Percentiles rank a stretch among this genome's conserved stretches.
These are phyloP conservation scores for Capitulum mitella DNA, from an alignment of 2,888 invertebrate genomes.

Conservation along the genomic window DNA sequence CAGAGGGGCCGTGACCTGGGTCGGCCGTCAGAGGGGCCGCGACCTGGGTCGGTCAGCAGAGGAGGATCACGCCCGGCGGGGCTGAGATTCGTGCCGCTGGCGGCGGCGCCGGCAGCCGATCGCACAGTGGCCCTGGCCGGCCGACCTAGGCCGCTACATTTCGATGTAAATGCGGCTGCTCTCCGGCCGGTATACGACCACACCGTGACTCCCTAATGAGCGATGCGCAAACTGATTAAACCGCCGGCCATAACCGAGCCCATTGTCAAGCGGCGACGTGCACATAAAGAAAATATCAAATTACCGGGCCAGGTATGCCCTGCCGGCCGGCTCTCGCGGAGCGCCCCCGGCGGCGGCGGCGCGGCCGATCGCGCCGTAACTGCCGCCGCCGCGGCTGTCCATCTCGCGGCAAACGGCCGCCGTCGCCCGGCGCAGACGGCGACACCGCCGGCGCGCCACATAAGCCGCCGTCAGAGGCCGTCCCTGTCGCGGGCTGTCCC, in stretches of 20 bases:
- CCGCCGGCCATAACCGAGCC: background rate
- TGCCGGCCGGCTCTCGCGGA: background rate
- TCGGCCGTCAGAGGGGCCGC: no score
- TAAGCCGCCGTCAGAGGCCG: background rate
- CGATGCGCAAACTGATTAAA: background rate
- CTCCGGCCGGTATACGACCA: background rate
- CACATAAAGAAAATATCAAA: conserved; percentile 18
- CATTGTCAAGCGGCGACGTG: background rate
- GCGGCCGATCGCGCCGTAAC: background rate
- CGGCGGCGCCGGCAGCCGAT: no score
- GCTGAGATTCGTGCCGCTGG: no score
- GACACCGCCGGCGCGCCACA: background rate
- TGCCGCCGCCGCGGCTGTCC: background rate
- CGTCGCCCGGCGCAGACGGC: background rate
- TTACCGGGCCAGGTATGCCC: background rate
- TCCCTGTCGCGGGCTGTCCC: no score
- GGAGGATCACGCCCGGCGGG: no score
- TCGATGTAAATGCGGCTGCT: background rate
- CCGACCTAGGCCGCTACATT: no score
- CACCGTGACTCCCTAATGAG: conserved; percentile 2
- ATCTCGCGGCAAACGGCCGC: background rate
- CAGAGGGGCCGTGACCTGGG: no score
- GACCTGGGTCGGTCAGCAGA: no score
- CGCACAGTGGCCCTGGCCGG: no score
- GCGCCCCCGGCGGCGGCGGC: background rate